These are phyloP conservation scores for Neodiprion fabricii DNA, from an alignment of 1,140 invertebrate species.

Conservation along the genomic window DNA sequence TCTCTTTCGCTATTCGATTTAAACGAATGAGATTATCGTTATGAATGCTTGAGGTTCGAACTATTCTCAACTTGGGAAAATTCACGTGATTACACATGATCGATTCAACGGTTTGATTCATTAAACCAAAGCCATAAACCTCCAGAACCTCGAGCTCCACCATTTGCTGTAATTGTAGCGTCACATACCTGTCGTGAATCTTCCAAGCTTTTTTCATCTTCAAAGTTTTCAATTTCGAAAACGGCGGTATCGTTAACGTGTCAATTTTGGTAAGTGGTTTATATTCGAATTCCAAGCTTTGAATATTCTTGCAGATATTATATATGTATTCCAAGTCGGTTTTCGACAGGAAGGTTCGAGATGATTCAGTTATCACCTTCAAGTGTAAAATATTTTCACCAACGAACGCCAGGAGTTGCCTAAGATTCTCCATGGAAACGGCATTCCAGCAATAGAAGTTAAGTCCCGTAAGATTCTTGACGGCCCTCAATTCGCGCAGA, in stretches of 20 bases:
- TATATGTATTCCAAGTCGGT: not conserved
- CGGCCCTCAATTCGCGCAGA: not conserved
- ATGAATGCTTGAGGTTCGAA: too few relatives aligned
- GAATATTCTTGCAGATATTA: not conserved
- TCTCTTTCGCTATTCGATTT: too few relatives aligned
- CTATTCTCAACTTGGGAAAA: not conserved
- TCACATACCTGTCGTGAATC: not conserved
- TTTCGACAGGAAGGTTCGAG: not conserved
- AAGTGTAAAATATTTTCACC: not conserved
- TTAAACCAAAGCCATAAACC: not conserved
- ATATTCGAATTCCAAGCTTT: not conserved
- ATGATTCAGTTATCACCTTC: not conserved
- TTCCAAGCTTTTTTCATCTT: not conserved
- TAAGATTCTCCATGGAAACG: not conserved
- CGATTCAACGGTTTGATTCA: not conserved
- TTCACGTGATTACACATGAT: not conserved
- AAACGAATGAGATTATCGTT: too few relatives aligned
- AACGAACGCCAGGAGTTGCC: not conserved
- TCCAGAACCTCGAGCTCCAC: not conserved
- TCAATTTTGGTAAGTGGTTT: not conserved
- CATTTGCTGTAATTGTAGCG: not conserved
- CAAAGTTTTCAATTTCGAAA: not conserved
- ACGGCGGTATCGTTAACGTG: not conserved
- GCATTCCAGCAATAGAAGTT: not conserved
- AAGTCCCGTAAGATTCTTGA: not conserved